These are phyloP conservation scores for Oncorhynchus tshawytscha DNA, from an alignment of 2,113 vertebrate genomes.

Conservation along the genomic window DNA sequence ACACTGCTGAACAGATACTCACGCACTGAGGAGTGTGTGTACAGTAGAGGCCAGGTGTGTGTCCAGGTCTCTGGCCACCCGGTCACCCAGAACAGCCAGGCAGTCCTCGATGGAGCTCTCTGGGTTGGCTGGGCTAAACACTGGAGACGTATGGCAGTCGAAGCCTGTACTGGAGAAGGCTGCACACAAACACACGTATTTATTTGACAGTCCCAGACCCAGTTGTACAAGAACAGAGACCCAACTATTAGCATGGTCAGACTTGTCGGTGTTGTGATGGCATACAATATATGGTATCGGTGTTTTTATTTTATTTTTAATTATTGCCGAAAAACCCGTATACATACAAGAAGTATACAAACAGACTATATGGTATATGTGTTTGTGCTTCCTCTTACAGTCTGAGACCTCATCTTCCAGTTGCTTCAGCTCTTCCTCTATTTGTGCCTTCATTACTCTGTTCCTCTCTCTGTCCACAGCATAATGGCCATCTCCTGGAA, in stretches of 20 bases:
- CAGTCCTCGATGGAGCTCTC: constrained; percentile 88
- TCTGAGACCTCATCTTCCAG: constrained; percentile 87
- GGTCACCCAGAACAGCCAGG: constrained; percentile 81
- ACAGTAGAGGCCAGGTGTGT: constrained; percentile 76
- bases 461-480: constrained; percentile 70
- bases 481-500: constrained; percentile 47
- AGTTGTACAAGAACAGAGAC: background rate
- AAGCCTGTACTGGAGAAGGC: constrained; percentile 83
- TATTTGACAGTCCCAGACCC: constrained; percentile 11
- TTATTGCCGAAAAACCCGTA: too few relatives aligned
- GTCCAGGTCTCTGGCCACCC: constrained; percentile 74
- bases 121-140: constrained; percentile 86
- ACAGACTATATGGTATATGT: background rate
- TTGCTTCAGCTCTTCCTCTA: constrained; percentile 81
- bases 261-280: background rate
- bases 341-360: too few relatives aligned
- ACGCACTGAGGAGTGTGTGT: constrained; percentile 83
- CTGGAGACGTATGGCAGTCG: constrained; percentile 82
- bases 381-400: constrained; percentile 67
- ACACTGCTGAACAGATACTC: constrained; percentile 56
- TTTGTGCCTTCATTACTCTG: constrained; percentile 79
- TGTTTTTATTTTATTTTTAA: background rate
- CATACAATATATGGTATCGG: background rate
- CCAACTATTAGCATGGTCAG: background rate
- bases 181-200: constrained; percentile 49